Base-by-base conservation (phyloP, 2,113 vertebrate species). In the Phrynosoma platyrhinos region DNA sequence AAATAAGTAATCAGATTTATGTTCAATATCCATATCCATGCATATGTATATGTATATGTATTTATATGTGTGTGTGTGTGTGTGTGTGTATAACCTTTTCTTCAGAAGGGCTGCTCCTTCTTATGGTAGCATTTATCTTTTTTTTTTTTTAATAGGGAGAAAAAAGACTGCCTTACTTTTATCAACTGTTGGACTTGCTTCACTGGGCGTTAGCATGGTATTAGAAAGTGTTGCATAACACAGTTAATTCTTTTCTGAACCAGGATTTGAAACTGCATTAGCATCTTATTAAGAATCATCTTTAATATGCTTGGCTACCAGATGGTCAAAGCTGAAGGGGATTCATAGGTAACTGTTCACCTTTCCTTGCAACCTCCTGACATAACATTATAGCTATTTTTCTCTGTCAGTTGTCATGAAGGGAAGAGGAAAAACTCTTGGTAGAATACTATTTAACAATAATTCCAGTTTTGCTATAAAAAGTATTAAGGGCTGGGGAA, bases 51-150 rank as follows among this genome's bases (percentile, higher is more conserved):
- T 36, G 36, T 36, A 36, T 36, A 36, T 36, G 36, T n/a, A n/a
- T n/a, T n/a, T n/a, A n/a, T n/a, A n/a, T n/a, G n/a, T n/a, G n/a
- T n/a, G 4, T 6, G 42, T 47, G 42, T 47, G 42, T 47, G 42
- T 47, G 42, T 47, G 42, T 21, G 52, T 80, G 32, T 32, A 80
- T 30, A 30, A 3, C 7, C 30, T 55, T 32, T 27, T 82, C 16
- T 83, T 16, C 32, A 42, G 27, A 30, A 47, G 53, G 32, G 27
- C 40, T 77, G 25, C 27, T 77, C 25, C 4, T 64, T 69, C 53
- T 7, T 0, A 0, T 2, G 21, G 1, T 72, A 52, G 53, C 79
- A 79, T 36, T 40, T 5, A 0, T 0, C 1, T 23, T 69, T 1
- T 25, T 69, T 23, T 23, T 27, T 25, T 20, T 69, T 27, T 32